phyloP scores from a whole-genome alignment of 2,797 vertebrate genomes.

The Buphagus erythrorhynchus region DNA sequence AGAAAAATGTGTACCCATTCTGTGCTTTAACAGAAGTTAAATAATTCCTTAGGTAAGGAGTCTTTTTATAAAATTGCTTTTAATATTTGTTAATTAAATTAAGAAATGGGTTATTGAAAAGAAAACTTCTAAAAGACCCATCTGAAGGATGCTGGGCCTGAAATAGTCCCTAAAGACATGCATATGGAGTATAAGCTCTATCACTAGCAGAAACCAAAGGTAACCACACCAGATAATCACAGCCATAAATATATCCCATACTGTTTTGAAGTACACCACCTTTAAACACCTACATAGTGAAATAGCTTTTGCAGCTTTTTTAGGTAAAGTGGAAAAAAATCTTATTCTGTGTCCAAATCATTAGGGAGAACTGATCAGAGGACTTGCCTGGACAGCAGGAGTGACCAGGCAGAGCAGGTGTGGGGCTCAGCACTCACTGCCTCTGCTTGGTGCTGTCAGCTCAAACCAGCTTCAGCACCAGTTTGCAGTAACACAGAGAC shows the following conservation, averaged over 20 bases:
- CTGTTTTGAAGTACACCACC: not conserved
- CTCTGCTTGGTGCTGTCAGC: not conserved
- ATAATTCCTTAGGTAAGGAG: not conserved
- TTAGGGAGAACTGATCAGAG: not conserved
- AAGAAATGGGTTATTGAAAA: not conserved
- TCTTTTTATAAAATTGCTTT: not conserved
- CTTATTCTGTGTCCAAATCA: not conserved
- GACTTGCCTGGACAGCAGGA: not conserved
- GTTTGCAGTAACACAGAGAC: not conserved
- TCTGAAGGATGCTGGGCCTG: not conserved
- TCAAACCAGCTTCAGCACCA: not conserved
- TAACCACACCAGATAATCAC: not conserved
- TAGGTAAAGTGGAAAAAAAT: not conserved
- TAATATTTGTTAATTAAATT: not conserved
- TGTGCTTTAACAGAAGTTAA: not conserved
- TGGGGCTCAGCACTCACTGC: not conserved
- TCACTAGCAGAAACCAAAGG: not conserved
- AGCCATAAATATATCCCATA: not conserved
- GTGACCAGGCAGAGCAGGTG: not conserved
- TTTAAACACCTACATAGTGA: not conserved
- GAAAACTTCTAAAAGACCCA: not conserved
- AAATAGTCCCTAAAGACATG: not conserved
- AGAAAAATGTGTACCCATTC: not conserved
- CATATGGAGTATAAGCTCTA: not conserved
- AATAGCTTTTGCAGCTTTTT: not conserved